These are phyloP conservation scores for Amphilophus citrinellus DNA, from an alignment of 2,113 vertebrate genomes.

Conservation along the genomic window DNA sequence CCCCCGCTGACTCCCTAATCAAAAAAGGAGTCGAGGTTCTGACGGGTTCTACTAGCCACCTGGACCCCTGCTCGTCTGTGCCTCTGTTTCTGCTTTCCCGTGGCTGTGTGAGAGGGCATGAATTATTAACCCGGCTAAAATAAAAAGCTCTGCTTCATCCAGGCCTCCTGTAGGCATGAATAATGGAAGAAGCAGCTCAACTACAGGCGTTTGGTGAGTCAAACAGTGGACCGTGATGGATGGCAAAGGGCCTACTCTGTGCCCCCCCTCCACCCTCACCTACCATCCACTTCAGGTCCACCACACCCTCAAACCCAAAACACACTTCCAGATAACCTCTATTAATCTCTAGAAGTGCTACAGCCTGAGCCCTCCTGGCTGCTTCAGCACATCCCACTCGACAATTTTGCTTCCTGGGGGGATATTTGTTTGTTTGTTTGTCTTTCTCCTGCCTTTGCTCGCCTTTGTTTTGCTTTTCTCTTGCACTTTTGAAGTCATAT, in stretches of 20 bases:
- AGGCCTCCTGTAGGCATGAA: slow-evolving; percentile 80
- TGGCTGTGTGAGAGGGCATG: slow-evolving; percentile 73
- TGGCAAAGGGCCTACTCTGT: slow-evolving; percentile 65
- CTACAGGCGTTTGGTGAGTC: slow-evolving; percentile 82
- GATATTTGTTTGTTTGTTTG: slow-evolving; percentile 47
- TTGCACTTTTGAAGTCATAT: slow-evolving; percentile 46
- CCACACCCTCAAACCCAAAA: slow-evolving; percentile 56
- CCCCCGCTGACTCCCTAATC: slow-evolving; percentile 70
- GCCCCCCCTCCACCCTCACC: slow-evolving; percentile 28
- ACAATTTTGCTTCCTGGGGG: slow-evolving; percentile 28
- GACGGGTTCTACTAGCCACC: slow-evolving; percentile 71
- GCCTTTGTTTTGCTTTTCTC: slow-evolving; percentile 41
- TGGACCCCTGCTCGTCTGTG: slow-evolving; percentile 70
- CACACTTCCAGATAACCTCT: slow-evolving; percentile 52
- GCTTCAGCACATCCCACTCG: slow-evolving; percentile 22
- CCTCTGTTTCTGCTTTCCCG: slow-evolving; percentile 72
- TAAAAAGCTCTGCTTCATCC: slow-evolving; percentile 82
- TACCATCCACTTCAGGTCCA: slow-evolving; percentile 54
- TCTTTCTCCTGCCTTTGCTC: slow-evolving; percentile 34
- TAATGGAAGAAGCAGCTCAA: slow-evolving; percentile 81
- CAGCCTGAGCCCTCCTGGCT: slow-evolving; percentile 31
- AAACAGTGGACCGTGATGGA: slow-evolving; percentile 78
- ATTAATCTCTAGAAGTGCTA: slow-evolving; percentile 60
- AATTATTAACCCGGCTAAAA: slow-evolving; percentile 86
- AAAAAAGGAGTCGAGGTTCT: slow-evolving; percentile 74